These are phyloP conservation scores for Anguilla pacifica DNA, from an alignment of 2,797 vertebrate species.

Conservation along the genomic window DNA sequence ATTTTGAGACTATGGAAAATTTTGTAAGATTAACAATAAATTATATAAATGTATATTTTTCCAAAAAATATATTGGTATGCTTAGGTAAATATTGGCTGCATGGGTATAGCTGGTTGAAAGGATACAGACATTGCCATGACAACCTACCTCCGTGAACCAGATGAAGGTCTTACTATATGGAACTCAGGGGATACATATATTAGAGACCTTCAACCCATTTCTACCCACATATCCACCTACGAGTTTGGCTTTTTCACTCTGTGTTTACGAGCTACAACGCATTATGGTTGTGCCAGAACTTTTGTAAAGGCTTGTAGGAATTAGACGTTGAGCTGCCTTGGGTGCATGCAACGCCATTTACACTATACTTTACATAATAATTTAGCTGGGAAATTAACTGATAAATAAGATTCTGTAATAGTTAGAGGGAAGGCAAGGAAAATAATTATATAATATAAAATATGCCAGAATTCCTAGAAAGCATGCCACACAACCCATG, in stretches of 20 bases:
- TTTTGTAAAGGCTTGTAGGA: slow-evolving; percentile 13
- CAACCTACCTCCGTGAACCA: slow-evolving; percentile 54
- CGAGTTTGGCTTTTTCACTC: slow-evolving; percentile 50
- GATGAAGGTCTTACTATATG: slow-evolving; percentile 42
- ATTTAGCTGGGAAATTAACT: background rate
- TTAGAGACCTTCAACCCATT: slow-evolving; percentile 56
- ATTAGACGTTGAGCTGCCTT: background rate
- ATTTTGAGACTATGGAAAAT: background rate
- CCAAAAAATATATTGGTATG: too few relatives aligned
- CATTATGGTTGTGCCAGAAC: slow-evolving; percentile 42
- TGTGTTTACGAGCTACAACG: slow-evolving; percentile 36
- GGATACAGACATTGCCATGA: slow-evolving; percentile 59
- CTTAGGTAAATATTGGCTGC: background rate
- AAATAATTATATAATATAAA: background rate
- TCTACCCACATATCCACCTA: slow-evolving; percentile 63
- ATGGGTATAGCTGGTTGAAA: background rate
- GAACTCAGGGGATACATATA: slow-evolving; percentile 44
- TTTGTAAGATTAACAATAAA: background rate
- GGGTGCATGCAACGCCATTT: background rate
- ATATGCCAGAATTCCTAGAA: background rate
- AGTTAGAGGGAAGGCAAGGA: background rate
- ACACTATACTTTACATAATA: background rate
- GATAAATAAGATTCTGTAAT: background rate
- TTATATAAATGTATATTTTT: background rate
- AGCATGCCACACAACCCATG: background rate